Evolutionary conservation across 2,888 invertebrate genomes (phyloP).

Genomic region (Meliscaeva auricollis): DNA sequence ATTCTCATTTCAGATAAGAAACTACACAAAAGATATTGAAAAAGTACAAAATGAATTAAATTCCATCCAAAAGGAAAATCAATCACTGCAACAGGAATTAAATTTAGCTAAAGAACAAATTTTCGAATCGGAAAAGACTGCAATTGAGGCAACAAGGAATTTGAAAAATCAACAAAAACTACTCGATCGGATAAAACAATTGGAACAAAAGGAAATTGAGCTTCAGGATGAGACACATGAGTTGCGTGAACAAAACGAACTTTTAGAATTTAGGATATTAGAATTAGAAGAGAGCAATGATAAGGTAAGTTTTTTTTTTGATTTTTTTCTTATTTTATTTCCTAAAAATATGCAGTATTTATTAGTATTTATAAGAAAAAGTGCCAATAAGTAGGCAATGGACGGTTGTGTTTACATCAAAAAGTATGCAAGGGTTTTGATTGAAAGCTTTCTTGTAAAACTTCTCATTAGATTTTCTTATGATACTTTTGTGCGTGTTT

Average conservation of each 20-base stretch:
- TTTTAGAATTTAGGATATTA: constrained; percentile 91
- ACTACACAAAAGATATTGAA: constrained; percentile 81
- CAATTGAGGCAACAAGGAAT: constrained; percentile 82
- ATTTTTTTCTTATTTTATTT: not conserved
- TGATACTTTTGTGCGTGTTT: not conserved
- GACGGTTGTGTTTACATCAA: not conserved
- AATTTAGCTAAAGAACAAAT: constrained; percentile 85
- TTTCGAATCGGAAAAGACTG: constrained; percentile 84
- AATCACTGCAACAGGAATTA: constrained; percentile 84
- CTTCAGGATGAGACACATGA: constrained; percentile 89
- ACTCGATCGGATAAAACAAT: constrained; percentile 83
- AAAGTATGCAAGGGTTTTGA: not conserved
- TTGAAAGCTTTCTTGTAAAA: not conserved
- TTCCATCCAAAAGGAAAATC: constrained; percentile 83
- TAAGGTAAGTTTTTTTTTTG: constrained; percentile 80
- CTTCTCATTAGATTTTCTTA: no score
- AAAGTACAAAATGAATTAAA: constrained; percentile 83
- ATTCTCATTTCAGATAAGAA: constrained; percentile 78
- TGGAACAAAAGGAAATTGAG: constrained; percentile 85
- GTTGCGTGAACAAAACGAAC: constrained; percentile 91
- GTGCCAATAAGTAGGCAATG: constrained; percentile 14
- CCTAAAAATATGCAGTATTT: not conserved
- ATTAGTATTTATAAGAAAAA: not conserved
- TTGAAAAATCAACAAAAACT: constrained; percentile 81
- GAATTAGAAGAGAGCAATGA: constrained; percentile 89